Evolutionary conservation across 2,797 vertebrate genomes (phyloP).

Genomic region (Mallotus villosus): DNA sequence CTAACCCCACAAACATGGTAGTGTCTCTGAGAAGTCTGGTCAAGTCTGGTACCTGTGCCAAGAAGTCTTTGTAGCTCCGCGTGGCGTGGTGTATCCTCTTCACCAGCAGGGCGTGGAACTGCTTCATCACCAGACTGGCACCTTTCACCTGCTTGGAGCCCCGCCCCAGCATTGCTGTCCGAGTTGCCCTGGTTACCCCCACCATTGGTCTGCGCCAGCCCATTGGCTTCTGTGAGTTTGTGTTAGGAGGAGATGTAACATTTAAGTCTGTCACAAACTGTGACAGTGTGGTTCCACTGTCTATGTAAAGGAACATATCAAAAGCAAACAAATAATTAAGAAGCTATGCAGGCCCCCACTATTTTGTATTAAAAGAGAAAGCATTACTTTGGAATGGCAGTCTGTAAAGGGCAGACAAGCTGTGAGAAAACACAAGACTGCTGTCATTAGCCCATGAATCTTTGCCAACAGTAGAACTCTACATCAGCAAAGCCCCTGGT

Average conservation of each 20-base stretch:
- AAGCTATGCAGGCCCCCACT: not conserved
- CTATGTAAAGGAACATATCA: not conserved
- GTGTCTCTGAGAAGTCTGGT: not conserved
- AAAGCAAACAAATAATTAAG: not conserved
- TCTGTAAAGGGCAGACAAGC: not conserved
- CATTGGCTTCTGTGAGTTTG: constrained; percentile 48
- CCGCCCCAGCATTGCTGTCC: constrained; percentile 65
- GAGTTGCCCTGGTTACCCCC: constrained; percentile 16
- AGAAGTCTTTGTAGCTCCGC: constrained; percentile 89
- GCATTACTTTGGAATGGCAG: not conserved
- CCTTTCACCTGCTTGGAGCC: constrained; percentile 81
- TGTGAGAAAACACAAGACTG: not conserved
- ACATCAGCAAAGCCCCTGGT: not conserved
- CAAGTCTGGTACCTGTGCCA: constrained; percentile 84
- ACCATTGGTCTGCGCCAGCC: constrained; percentile 38
- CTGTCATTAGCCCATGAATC: not conserved
- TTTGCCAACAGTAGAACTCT: not conserved
- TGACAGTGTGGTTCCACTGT: not conserved
- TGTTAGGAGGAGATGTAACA: not conserved
- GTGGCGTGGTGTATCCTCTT: constrained; percentile 86
- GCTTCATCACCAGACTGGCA: constrained; percentile 74
- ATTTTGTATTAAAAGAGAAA: not conserved
- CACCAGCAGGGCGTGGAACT: constrained; percentile 86
- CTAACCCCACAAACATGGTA: too few species aligned
- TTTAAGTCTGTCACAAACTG: not conserved